Evolutionary conservation across 2,113 vertebrate species (phyloP), one percentile per base, ranked within the genome.

Genomic region (Bagarius yarrelli): DNA sequence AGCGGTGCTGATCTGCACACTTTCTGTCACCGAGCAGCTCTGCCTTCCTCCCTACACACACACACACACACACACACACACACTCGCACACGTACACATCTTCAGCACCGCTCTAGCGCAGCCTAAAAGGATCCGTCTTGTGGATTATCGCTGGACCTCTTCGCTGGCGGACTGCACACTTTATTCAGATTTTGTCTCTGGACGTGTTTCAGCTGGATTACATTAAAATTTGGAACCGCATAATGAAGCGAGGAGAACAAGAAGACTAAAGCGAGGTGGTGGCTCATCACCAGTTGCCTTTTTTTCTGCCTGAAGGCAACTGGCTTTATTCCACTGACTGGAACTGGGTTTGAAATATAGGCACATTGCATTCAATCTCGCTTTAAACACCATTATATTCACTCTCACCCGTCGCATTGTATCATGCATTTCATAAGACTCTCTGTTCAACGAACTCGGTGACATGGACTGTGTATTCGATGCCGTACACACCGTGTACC

Each of bases 1-100:
- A 83, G 82, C 44, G 75, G 84, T 83, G 82, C 82, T 74, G 81
- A 86, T 86, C 61, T 59, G 57, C 47, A 81, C 75, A 66, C 71
- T 83, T 81, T 76, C 74, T 78, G 15, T 59, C 61, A 40, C 30
- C 59, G 61, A 60, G 71, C 71, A 50, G 53, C 70, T 60, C 50
- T 78, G 63, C 63, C 76, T 79, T 57, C 78, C 71, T 69, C 30
- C 70, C 59, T 50, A 21, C 30, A 61, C 57, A 74, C 21, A 75
- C 25, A 59, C 52, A 57, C n/a, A n/a, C n/a, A n/a, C n/a, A n/a
- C n/a, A n/a, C n/a, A n/a, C 30, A 53, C 69, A 52, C 55, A 64
- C 57, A 66, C 71, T 60, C 72, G 55, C 52, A 21, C 30, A 60
- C 50, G 9, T 27, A 21, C 84, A 56, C 21, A 12, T 61, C 47